phyloP scores from a whole-genome alignment of 2,797 vertebrate genomes.

The Alectoris magna region DNA sequence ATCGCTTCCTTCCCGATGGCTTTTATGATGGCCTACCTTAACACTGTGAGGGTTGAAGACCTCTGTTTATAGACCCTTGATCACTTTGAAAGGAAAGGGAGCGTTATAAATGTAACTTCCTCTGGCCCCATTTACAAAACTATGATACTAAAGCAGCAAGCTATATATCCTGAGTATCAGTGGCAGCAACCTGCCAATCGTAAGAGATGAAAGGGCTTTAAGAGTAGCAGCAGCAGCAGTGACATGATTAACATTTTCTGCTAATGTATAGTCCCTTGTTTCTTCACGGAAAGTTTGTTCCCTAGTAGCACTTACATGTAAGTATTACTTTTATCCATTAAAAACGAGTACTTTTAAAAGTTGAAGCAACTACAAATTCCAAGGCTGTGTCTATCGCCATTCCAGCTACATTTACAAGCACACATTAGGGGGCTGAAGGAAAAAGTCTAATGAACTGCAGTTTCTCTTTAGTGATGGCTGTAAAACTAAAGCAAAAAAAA shows the following conservation, averaged over 20 bases:
- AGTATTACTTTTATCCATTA: neutral
- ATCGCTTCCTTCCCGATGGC: neutral
- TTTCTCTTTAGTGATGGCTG: constrained; percentile 10
- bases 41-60: neutral
- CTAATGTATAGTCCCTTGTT: neutral
- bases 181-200: neutral
- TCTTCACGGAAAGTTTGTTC: neutral
- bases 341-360: constrained; percentile 24
- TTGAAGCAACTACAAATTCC: neutral
- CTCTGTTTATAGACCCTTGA: neutral
- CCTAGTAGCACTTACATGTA: neutral
- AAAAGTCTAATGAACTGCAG: neutral
- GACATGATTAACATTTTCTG: neutral
- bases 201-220: neutral
- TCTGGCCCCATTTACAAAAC: neutral
- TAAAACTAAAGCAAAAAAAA: neutral
- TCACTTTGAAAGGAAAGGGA: neutral
- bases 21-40: neutral
- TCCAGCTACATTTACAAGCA: neutral
- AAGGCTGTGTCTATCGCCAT: neutral
- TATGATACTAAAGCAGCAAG: neutral
- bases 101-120: neutral
- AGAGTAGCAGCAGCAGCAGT: constrained; percentile 5
- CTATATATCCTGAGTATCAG: neutral
- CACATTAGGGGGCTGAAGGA: neutral